A percentile compares a stretch with the other conserved stretches of the same genome.
Conservation (phyloP, 1,140 invertebrate genomes). For the Neodiprion pinetum region DNA sequence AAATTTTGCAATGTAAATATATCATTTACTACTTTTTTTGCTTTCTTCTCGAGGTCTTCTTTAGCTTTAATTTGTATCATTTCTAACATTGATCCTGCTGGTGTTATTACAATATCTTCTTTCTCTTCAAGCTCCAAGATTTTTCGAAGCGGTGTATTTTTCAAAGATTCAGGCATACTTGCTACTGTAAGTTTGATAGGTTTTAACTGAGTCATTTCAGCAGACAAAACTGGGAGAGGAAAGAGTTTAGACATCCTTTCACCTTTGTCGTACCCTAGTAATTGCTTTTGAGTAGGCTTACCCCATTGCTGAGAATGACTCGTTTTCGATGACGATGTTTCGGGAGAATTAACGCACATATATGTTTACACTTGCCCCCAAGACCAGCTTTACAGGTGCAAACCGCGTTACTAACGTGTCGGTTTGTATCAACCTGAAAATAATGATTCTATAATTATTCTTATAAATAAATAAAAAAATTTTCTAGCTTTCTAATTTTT, state of each 20-base stretch:
- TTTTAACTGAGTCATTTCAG: too few relatives aligned
- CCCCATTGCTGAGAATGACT: background rate
- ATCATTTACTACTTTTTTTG: slow-evolving; percentile 18
- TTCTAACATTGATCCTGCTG: slow-evolving; percentile 17
- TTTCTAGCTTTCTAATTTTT: too few relatives aligned
- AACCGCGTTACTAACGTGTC: background rate
- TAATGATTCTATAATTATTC: background rate
- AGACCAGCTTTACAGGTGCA: slow-evolving; percentile 22
- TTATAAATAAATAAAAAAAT: background rate
- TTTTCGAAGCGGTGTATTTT: slow-evolving; percentile 8
- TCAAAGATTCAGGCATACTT: background rate
- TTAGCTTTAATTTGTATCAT: background rate
- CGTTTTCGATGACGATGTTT: slow-evolving; percentile 22
- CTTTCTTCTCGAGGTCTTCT: background rate
- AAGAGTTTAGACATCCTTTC: too few relatives aligned
- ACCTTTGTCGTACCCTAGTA: too few relatives aligned
- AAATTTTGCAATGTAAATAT: slow-evolving; percentile 23
- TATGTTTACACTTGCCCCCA: slow-evolving; percentile 24
- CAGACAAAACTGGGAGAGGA: too few relatives aligned
- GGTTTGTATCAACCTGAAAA: slow-evolving; percentile 26
- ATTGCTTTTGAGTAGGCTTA: too few relatives aligned
- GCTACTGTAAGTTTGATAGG: too few relatives aligned
- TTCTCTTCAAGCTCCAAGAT: slow-evolving; percentile 22
- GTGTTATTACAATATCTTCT: slow-evolving; percentile 16
- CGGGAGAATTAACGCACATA: slow-evolving; percentile 26